These are phyloP conservation scores for Ommatoiulus sabulosus DNA, from an alignment of 2,888 invertebrate species.

Conservation along the genomic window DNA sequence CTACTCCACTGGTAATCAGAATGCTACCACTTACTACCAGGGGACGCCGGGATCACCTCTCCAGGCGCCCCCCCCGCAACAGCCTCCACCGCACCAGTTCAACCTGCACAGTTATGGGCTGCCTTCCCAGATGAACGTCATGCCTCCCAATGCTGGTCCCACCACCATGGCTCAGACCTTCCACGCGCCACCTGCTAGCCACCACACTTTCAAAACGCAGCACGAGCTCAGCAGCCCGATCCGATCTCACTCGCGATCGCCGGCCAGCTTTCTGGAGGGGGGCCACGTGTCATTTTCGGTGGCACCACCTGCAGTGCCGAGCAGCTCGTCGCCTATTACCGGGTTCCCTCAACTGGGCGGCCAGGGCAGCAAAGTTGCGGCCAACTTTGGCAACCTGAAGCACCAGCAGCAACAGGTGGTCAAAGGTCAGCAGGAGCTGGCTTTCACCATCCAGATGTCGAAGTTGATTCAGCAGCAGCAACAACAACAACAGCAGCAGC, in stretches of 20 bases:
- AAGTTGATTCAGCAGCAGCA: constrained; percentile 62
- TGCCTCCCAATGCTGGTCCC: constrained; percentile 57
- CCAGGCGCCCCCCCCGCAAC: constrained; percentile 67
- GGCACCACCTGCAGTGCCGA: background rate
- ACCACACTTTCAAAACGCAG: constrained; percentile 52
- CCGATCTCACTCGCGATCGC: constrained; percentile 59
- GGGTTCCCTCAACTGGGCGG: constrained; percentile 54
- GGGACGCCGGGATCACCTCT: constrained; percentile 63
- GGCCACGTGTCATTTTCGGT: constrained; percentile 12
- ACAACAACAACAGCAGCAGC: constrained; percentile 61
- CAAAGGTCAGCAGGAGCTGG: constrained; percentile 63
- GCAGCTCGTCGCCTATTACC: constrained; percentile 54
- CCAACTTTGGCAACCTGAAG: constrained; percentile 66
- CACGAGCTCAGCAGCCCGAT: constrained; percentile 58
- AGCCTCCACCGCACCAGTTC: constrained; percentile 66
- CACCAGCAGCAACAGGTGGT: constrained; percentile 66
- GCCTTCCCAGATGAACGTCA: constrained; percentile 63
- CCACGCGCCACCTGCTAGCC: constrained; percentile 29
- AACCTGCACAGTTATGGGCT: constrained; percentile 69
- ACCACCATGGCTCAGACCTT: constrained; percentile 54
- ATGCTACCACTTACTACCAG: constrained; percentile 62
- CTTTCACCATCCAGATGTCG: constrained; percentile 64
- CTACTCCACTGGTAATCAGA: constrained; percentile 66
- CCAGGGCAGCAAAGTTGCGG: constrained; percentile 66
- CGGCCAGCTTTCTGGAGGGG: constrained; percentile 56